Evolutionary conservation across 2,113 vertebrate species (phyloP).

Genomic region (Trinectes maculatus): DNA sequence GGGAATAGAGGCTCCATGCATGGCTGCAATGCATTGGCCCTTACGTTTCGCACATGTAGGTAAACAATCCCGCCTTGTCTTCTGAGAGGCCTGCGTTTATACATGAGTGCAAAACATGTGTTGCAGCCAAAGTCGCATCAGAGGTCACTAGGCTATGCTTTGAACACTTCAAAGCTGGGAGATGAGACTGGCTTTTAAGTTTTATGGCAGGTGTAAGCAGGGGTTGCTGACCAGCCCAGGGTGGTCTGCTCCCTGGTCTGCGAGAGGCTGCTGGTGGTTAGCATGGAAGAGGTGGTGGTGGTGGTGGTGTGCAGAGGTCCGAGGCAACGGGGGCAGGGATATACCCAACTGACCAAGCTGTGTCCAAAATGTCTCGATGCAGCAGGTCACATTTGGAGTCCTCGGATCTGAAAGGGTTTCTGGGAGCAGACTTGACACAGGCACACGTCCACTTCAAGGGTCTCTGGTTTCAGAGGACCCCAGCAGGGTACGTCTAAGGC

Average conservation of each 20-base stretch:
- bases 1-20: constrained; percentile 77
- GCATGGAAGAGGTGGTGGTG: constrained; percentile 51
- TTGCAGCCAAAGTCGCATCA: constrained; percentile 88
- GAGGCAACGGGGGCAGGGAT: constrained; percentile 62
- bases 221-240: constrained; percentile 90
- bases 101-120: constrained; percentile 88
- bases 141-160: constrained; percentile 91
- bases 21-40: constrained; percentile 79
- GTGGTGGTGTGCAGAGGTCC: constrained; percentile 28
- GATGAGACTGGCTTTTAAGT: constrained; percentile 90
- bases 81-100: constrained; percentile 81
- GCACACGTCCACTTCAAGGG: constrained; percentile 97
- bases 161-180: constrained; percentile 93
- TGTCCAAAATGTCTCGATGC: constrained; percentile 85
- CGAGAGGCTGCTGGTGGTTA: constrained; percentile 68
- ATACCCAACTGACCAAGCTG: constrained; percentile 78
- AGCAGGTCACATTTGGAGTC: constrained; percentile 83
- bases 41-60: constrained; percentile 83
- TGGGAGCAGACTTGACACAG: constrained; percentile 86
- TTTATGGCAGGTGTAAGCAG: constrained; percentile 96
- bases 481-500: constrained; percentile 92
- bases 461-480: constrained; percentile 97
- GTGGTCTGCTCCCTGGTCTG: constrained; percentile 85
- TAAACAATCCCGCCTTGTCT: constrained; percentile 83
- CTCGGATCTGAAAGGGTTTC: constrained; percentile 81